Base-by-base conservation (phyloP, 2,888 invertebrate species). In the Odontocerum albicorne region DNA sequence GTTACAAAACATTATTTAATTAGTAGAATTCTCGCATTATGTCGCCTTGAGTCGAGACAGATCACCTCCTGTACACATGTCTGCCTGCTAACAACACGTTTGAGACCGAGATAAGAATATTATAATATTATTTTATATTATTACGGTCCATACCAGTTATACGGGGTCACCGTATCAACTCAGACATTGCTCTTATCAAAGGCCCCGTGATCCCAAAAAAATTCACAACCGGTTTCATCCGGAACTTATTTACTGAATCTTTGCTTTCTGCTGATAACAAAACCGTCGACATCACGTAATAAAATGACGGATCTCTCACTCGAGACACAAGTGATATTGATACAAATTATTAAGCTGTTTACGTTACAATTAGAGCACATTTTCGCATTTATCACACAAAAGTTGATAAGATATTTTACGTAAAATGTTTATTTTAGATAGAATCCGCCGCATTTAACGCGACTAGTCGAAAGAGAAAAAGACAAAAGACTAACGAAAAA, bases 281-380 rank as follows among this genome's bases (percentile, higher is more conserved):
- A 27, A 10, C 27, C 6, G 27, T 27, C 10, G 10, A 7, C 27
- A 7, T 4, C 27, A 10, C 27, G 27, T 27, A 27, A 27, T 10
- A 27, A 4, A 27, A 27, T 27, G 27, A 7, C 27, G 27, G 27
- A 27, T 27, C 27, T 27, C 70, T n/a, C n/a, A n/a, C n/a, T n/a
- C n/a, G n/a, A n/a, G n/a, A n/a, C n/a, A n/a, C n/a, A n/a, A n/a
- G n/a, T n/a, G n/a, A n/a, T n/a, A n/a, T n/a, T n/a, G n/a, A n/a
- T n/a, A n/a, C n/a, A n/a, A n/a, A n/a, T n/a, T n/a, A n/a, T n/a
- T 62, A 68, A 73, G 82, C 68, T 74, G 82, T 77, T 75, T 72
- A 74, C 77, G 78, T 82, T 71, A 73, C 20, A 31, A 39, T 45
- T 20, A 32, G n/a, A 19, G 15, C 10, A 15, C 4, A 49, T 43